Percentiles rank a stretch among this genome's conserved stretches.
phyloP scores from a whole-genome alignment of 2,113 vertebrate genomes.

The Erinaceus europaeus region DNA sequence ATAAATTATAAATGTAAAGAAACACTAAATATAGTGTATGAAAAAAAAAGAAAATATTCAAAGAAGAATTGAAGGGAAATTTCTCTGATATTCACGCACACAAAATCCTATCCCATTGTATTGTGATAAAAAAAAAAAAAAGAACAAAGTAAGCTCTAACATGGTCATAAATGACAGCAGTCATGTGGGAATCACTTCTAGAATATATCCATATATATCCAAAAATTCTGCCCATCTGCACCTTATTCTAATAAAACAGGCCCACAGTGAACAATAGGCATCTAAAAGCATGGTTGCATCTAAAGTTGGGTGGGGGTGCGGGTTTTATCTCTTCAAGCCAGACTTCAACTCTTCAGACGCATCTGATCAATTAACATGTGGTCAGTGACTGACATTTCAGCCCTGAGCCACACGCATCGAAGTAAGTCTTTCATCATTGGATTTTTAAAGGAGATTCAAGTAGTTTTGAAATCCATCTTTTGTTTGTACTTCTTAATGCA shows the following conservation, averaged over 20 bases:
- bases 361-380: constrained; percentile 38
- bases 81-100: neutral
- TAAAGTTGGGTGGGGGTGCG: neutral
- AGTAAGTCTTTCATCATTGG: constrained; percentile 44
- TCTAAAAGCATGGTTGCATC: neutral
- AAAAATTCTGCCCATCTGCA: constrained; percentile 3
- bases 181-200: neutral
- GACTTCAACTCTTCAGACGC: neutral
- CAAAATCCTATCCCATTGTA: neutral
- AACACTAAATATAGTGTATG: neutral
- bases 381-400: constrained; percentile 27
- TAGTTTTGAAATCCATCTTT: constrained; percentile 44
- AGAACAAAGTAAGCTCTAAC: neutral
- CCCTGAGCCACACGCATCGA: constrained; percentile 42
- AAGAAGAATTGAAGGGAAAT: neutral
- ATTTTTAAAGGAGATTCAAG: constrained; percentile 46
- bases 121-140: neutral
- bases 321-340: neutral
- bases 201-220: neutral
- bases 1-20: neutral
- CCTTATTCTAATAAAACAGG: neutral
- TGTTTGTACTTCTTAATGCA: constrained; percentile 16
- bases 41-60: neutral
- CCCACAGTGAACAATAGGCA: neutral
- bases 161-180: neutral